phyloP scores from a whole-genome alignment of 2,888 invertebrate species.

The Salticus scenicus region DNA sequence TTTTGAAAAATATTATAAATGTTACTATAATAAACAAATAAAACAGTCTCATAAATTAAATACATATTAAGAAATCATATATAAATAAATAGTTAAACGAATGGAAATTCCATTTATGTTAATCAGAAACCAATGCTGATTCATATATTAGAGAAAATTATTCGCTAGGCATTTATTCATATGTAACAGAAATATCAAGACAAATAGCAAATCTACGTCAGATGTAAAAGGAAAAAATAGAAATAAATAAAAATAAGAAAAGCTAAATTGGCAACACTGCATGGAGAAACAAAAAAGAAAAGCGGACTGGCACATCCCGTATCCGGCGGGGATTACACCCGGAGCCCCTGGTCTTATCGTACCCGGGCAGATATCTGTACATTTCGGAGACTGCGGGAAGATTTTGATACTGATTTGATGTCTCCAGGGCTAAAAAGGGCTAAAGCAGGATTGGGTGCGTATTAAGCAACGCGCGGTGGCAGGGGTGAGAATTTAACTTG shows the following conservation, averaged over 20 bases:
- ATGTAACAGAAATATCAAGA: too few relatives aligned
- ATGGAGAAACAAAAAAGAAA: not conserved
- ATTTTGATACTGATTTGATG: conserved; percentile 67
- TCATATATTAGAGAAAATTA: too few relatives aligned
- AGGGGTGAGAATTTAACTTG: conserved; percentile 9
- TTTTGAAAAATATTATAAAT: too few relatives aligned
- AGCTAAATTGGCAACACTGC: conserved; percentile 19
- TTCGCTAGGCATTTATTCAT: too few relatives aligned
- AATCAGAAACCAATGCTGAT: too few relatives aligned
- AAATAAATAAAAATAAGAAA: not conserved
- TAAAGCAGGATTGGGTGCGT: conserved; percentile 55
- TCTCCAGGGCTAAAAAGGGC: conserved; percentile 51
- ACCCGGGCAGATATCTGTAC: conserved; percentile 61
- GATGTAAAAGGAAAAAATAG: not conserved
- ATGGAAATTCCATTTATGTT: too few relatives aligned
- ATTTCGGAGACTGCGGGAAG: conserved; percentile 58
- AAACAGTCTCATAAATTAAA: too few relatives aligned
- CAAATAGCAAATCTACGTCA: too few relatives aligned
- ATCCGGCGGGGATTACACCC: conserved; percentile 57
- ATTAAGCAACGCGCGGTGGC: conserved; percentile 43
- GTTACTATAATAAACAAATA: too few relatives aligned
- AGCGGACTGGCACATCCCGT: conserved; percentile 50
- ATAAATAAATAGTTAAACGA: too few relatives aligned
- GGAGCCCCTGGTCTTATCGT: conserved; percentile 64
- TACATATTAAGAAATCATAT: too few relatives aligned